These are phyloP conservation scores for Platichthys flesus DNA, from an alignment of 2,113 vertebrate genomes.

Conservation along the genomic window DNA sequence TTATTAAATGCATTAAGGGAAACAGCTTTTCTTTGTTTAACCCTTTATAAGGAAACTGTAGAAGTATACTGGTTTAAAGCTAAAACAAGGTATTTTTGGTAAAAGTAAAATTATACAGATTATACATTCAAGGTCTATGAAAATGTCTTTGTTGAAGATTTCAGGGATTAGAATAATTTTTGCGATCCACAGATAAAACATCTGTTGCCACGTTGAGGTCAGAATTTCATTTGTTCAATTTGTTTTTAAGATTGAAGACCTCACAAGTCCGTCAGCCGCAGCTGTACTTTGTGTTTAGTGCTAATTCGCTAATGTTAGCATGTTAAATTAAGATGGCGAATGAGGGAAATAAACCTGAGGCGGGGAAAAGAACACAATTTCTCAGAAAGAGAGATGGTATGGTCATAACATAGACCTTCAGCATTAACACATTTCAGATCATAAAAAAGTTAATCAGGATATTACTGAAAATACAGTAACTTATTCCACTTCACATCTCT, in stretches of 20 bases:
- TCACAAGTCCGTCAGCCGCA: not conserved
- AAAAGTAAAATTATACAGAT: too few species aligned
- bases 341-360: not conserved
- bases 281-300: not conserved
- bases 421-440: too few species aligned
- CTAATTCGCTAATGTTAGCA: not conserved
- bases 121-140: too few species aligned
- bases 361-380: not conserved
- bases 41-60: not conserved
- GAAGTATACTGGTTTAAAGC: not conserved
- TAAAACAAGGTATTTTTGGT: not conserved
- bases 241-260: not conserved
- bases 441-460: too few species aligned
- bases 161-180: not conserved
- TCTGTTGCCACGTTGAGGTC: not conserved
- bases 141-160: not conserved
- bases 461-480: too few species aligned
- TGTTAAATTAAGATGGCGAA: not conserved
- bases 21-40: slow-evolving; percentile 11
- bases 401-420: too few species aligned
- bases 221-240: not conserved
- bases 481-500: too few species aligned
- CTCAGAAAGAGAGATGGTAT: too few species aligned
- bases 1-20: slow-evolving; percentile 31
- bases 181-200: not conserved